phyloP scores from a whole-genome alignment of 2,797 vertebrate genomes.

The Chelidonichthys spinosus region DNA sequence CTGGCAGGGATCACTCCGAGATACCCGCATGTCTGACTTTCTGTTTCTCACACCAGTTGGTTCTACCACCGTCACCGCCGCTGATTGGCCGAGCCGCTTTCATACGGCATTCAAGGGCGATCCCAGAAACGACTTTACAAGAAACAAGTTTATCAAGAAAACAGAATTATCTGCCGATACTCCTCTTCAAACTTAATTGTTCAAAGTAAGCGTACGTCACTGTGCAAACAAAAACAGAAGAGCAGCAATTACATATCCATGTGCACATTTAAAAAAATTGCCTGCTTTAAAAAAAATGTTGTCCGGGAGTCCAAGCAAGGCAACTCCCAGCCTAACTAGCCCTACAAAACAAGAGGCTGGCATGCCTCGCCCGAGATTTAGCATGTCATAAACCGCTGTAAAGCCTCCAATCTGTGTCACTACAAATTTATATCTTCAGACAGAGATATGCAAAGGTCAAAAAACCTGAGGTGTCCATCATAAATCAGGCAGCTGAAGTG shows the following conservation, averaged over 20 bases:
- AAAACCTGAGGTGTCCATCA: conserved; percentile 87
- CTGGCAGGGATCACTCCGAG: conserved; percentile 76
- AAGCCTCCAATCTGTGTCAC: conserved; percentile 89
- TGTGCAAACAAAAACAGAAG: conserved; percentile 18
- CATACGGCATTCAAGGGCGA: conserved; percentile 71
- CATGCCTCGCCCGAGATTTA: conserved; percentile 83
- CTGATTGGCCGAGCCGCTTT: conserved; percentile 65
- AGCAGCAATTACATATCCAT: neutral
- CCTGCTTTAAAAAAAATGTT: conserved; percentile 45
- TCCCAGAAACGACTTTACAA: conserved; percentile 26
- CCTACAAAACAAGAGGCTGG: conserved; percentile 82
- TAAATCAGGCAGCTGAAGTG: conserved; percentile 87
- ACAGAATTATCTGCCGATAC: neutral
- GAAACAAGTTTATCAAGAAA: conserved; percentile 23
- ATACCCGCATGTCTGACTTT: conserved; percentile 67
- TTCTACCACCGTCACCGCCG: conserved; percentile 62
- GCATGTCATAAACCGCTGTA: conserved; percentile 88
- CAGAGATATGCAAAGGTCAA: conserved; percentile 89
- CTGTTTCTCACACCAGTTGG: conserved; percentile 68
- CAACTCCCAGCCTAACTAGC: conserved; percentile 74
- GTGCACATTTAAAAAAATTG: conserved; percentile 23
- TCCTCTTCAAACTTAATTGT: conserved; percentile 12
- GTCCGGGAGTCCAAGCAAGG: conserved; percentile 58
- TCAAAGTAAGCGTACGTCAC: neutral
- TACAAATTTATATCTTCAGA: conserved; percentile 89